Base-by-base conservation (phyloP, 2,888 invertebrate genomes). In the Tetramorium bicarinatum region DNA sequence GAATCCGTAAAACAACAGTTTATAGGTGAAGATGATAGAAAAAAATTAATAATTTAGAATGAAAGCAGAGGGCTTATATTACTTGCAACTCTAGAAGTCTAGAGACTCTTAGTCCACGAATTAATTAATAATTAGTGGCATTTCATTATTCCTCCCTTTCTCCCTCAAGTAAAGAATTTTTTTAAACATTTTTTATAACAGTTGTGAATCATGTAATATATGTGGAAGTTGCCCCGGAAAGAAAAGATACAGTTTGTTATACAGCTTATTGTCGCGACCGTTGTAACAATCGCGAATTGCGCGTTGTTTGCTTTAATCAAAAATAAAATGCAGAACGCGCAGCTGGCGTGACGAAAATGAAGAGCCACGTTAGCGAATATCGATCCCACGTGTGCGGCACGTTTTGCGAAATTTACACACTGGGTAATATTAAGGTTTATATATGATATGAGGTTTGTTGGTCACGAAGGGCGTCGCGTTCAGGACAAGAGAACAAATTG, bases 361-460 rank as follows among this genome's bases (percentile, higher is more conserved):
- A 71, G 71, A 71, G 44, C 34, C 49, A 18, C 29, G 44, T n/a
- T 34, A 7, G 67, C 34, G 18, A 44, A 21, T 79, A 79, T 79
- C 34, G 79, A 79, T 79, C 56, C 56, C 79, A 79, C 56, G 69
- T 79, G 56, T 79, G 18, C 38, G 21, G 21, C 21, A 13, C 13
- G 34, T 59, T 59, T 79, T 66, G 54, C 66, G n/a, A 77, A 77
- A 77, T 77, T 77, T 41, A 77, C n/a, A 77, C 15, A 7, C 47
- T 38, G 64, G 34, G 54, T 49, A 54, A 77, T 66, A 77, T 15
- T 54, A 56, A 77, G 54, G 66, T 29, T 54, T 25, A 52, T 66
- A 52, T 38, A 41, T 49, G 49, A 49, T 11, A 21, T 15, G 67
- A 56, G n/a, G 44, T 67, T 29, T 76, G 34, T 64, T 62, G 54